A percentile compares a stretch with the other conserved stretches of the same genome.
Conservation (phyloP, 2,797 vertebrate species). For the Coranthus polyacanthus region DNA sequence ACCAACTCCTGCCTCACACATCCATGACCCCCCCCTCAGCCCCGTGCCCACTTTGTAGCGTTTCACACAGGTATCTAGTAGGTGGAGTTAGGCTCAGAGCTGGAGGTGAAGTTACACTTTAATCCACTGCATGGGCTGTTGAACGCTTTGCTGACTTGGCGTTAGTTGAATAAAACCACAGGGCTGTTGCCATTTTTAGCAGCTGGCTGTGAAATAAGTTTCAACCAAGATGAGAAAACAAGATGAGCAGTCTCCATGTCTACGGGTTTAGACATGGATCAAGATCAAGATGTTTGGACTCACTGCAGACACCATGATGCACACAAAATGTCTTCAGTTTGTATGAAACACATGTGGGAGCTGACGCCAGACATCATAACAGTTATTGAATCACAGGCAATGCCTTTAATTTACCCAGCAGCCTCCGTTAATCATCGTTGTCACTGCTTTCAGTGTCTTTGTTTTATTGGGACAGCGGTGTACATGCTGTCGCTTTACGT, state of each 20-base stretch:
- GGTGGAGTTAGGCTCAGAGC: too few relatives aligned
- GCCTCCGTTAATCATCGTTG: slow-evolving; percentile 20
- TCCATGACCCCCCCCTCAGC: too few relatives aligned
- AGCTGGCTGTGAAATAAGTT: not conserved
- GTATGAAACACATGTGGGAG: slow-evolving; percentile 33
- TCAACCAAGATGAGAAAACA: not conserved
- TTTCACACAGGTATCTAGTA: too few relatives aligned
- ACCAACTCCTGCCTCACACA: too few relatives aligned
- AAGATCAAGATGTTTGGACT: too few relatives aligned
- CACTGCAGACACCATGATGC: slow-evolving; percentile 15
- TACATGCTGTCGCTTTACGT: too few relatives aligned
- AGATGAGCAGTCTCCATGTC: too few relatives aligned
- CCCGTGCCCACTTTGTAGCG: too few relatives aligned
- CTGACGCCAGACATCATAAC: slow-evolving; percentile 11
- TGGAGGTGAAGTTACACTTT: too few relatives aligned
- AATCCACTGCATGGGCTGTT: too few relatives aligned
- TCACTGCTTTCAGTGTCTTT: slow-evolving; percentile 30
- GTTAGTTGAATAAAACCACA: not conserved
- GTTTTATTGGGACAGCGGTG: slow-evolving; percentile 12
- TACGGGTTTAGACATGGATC: slow-evolving; percentile 20
- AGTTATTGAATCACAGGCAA: slow-evolving; percentile 40
- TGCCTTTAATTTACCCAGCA: slow-evolving; percentile 42
- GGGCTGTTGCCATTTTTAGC: not conserved
- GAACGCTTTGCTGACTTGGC: not conserved
- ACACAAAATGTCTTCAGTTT: slow-evolving; percentile 25